A percentile compares a stretch with the other conserved stretches of the same genome.
Conservation (phyloP, 2,113 vertebrate genomes). For the Galemys pyrenaicus region DNA sequence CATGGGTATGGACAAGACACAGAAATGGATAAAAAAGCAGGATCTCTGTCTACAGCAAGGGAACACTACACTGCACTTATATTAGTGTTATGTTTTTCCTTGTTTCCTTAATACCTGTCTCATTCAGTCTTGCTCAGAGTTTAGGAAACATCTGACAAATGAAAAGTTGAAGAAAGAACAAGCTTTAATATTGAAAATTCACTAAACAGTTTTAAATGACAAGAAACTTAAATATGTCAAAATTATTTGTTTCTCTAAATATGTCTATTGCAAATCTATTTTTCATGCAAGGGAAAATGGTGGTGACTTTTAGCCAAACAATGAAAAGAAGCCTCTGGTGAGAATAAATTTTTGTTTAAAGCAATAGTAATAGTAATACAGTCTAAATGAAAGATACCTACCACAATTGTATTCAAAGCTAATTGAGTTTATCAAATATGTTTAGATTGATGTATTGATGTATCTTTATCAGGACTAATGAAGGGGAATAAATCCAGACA, state of each 20-base stretch:
- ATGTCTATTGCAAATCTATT: background rate
- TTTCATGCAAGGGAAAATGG: background rate
- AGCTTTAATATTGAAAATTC: background rate
- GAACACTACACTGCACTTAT: background rate
- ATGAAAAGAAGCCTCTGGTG: background rate
- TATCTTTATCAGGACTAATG: background rate
- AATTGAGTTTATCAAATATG: background rate
- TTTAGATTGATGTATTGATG: background rate
- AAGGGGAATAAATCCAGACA: background rate
- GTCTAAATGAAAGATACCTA: background rate
- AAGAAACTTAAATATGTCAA: background rate
- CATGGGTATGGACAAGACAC: background rate
- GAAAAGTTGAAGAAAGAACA: background rate
- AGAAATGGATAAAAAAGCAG: conserved; percentile 1
- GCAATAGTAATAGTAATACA: background rate
- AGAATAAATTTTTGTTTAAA: background rate
- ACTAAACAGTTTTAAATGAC: background rate
- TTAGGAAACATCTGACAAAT: background rate
- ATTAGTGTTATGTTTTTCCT: background rate
- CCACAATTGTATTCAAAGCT: background rate
- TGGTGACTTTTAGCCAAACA: background rate
- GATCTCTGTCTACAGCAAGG: conserved; percentile 5
- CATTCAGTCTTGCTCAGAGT: background rate
- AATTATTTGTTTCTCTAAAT: conserved; percentile 6
- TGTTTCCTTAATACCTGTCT: background rate